Conservation (phyloP, 2,113 vertebrate genomes). For the Petrocephalus microphthalmus region DNA sequence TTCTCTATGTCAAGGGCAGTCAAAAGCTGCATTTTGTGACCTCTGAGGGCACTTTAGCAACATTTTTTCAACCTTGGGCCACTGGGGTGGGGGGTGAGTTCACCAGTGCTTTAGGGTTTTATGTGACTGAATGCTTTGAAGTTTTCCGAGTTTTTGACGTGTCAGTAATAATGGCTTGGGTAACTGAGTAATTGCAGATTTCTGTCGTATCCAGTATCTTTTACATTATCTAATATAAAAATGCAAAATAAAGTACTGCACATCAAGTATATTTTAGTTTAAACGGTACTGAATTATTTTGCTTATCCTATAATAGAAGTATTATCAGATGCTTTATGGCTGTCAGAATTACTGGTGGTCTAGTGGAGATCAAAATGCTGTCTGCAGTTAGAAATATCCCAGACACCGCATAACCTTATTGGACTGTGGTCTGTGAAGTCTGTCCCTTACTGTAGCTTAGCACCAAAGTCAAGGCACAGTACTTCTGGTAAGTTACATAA, state of each 20-base stretch:
- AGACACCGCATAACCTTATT: neutral
- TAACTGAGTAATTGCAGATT: neutral
- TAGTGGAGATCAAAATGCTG: neutral
- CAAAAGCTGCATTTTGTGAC: too few relatives aligned
- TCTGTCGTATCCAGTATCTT: neutral
- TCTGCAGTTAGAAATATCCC: neutral
- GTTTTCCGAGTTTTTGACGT: neutral
- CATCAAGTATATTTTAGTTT: neutral
- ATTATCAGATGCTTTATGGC: neutral
- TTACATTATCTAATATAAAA: neutral
- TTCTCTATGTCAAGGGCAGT: too few relatives aligned
- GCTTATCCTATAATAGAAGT: neutral
- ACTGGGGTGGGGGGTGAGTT: too few relatives aligned
- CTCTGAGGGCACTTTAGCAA: too few relatives aligned
- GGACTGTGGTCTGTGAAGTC: neutral
- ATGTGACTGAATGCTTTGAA: neutral
- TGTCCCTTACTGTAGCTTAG: neutral
- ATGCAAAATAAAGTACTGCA: neutral
- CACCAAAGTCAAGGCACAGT: neutral
- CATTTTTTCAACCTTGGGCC: too few relatives aligned
- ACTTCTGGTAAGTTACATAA: neutral
- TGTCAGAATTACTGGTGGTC: neutral
- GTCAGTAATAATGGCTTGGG: neutral
- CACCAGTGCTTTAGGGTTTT: too few relatives aligned
- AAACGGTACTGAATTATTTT: neutral